Evolutionary conservation across 2,888 invertebrate species (phyloP), one percentile per base, ranked within the genome.

Genomic region (Hirtodrosophila alboralis): DNA sequence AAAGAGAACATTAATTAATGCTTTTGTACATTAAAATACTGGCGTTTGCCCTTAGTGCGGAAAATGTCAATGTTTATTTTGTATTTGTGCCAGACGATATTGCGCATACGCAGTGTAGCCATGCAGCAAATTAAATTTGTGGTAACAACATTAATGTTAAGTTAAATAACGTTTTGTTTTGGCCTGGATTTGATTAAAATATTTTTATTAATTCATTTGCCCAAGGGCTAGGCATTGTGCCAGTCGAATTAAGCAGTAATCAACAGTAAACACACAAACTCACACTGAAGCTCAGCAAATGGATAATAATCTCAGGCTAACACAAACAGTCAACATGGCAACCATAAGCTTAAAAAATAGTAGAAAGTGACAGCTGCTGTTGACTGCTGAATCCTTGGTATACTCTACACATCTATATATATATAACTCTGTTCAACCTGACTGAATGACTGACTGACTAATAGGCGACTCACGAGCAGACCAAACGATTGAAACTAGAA

Each of bases 1-100:
- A 28, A 21, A 14, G 48, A 54, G 33, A 63, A 67, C 61, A 80
- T 70, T 84, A 78, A 80, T 80, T 73, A 80, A 70, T 73, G 54
- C 45, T 67, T 60, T 61, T 75, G 41, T 65, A 45, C 33, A 53
- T 56, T 26, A 34, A 49, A 78, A 81, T 57, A 51, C 40, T 37
- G 43, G 13, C 48, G 53, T 68, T 62, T 74, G 51, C 44, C 21
- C 8, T 12, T 34, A 26, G 18, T 73, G 44, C 66, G 33, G 3
- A 48, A 66, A 57, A 63, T 33, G 59, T 66, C 62, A 77, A 69
- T 66, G 52, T 79, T 75, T 31, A 36, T 52, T 44, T 61, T 43
- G 36, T 45, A 30, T 49, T 38, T 43, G 54, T 36, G 30, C 3
- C 5, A 54, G 38, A 34, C 52, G 18, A 52, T 64, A 71, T 75